These are phyloP conservation scores for Tenthredo amoena DNA, from an alignment of 2,888 invertebrate genomes.

Conservation along the genomic window DNA sequence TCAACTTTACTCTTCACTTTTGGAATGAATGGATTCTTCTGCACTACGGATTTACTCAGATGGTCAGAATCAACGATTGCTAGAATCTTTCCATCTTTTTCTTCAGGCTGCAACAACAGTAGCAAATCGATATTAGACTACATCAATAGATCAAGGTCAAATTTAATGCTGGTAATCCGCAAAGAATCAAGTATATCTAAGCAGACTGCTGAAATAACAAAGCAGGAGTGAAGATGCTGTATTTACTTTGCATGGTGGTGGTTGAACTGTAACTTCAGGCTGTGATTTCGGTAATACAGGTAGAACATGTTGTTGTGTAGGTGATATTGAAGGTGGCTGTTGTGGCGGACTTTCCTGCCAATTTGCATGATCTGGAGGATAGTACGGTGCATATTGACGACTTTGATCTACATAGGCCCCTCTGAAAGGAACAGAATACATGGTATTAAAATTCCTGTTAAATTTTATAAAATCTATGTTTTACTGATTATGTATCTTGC, in stretches of 20 bases:
- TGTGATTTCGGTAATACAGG: conserved; percentile 56
- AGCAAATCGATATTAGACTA: not conserved
- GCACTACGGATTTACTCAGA: not conserved
- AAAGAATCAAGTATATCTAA: not conserved
- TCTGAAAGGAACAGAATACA: conserved; percentile 51
- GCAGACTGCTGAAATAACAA: not conserved
- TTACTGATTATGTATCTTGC: not conserved
- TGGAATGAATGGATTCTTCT: conserved; percentile 27
- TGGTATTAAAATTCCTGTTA: not conserved
- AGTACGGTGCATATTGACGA: conserved; percentile 65
- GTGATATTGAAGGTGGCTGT: conserved; percentile 51
- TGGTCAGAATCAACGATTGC: not conserved
- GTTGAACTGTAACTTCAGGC: conserved; percentile 61
- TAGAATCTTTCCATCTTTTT: conserved; percentile 51
- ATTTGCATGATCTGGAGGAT: conserved; percentile 64
- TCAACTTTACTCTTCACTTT: conserved; percentile 51
- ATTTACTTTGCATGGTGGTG: conserved; percentile 64
- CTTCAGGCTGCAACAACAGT: conserved; percentile 48
- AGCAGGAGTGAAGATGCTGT: not conserved
- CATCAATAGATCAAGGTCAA: not conserved
- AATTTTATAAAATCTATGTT: not conserved
- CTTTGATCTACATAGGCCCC: conserved; percentile 61
- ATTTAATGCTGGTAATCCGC: not conserved
- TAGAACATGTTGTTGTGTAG: conserved; percentile 53
- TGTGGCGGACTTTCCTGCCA: conserved; percentile 69